Percentiles rank a stretch among this genome's conserved stretches.
Conservation (phyloP, 2,113 vertebrate genomes). For the Variabilichromis moorii region DNA sequence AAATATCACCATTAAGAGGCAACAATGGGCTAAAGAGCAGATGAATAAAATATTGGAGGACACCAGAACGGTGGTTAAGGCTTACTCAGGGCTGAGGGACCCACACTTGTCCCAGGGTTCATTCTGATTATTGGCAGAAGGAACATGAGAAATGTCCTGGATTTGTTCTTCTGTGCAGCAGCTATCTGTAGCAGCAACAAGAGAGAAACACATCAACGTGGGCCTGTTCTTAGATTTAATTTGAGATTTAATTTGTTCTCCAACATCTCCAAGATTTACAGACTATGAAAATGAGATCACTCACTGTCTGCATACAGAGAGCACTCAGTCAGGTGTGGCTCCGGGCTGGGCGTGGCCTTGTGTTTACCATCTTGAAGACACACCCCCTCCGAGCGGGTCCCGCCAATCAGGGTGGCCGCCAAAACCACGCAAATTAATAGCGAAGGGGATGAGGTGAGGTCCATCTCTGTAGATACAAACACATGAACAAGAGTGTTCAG, state of each 20-base stretch:
- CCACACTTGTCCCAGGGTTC: conserved; percentile 71
- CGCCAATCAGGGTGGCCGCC: conserved; percentile 31
- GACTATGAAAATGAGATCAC: conserved; percentile 28
- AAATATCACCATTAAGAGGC: not conserved
- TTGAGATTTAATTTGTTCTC: not conserved
- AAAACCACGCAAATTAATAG: conserved; percentile 35
- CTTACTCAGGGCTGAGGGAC: conserved; percentile 69
- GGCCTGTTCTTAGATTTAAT: not conserved
- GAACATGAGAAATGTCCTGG: conserved; percentile 51
- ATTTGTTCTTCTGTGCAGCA: conserved; percentile 65
- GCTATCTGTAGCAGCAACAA: conserved; percentile 50
- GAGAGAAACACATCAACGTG: not conserved
- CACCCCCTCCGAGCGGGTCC: conserved; percentile 42
- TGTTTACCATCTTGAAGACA: conserved; percentile 66
- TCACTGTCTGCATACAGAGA: conserved; percentile 69
- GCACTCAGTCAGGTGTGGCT: conserved; percentile 57
- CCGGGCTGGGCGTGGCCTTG: conserved; percentile 59
- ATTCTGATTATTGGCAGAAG: conserved; percentile 43
- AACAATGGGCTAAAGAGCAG: not conserved
- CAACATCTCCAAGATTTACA: not conserved
- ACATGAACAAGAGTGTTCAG: not conserved
- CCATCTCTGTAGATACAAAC: conserved; percentile 51
- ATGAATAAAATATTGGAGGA: not conserved
- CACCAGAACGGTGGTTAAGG: not conserved
- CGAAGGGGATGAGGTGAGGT: conserved; percentile 1